These are phyloP conservation scores for Vespertilio murinus DNA, from an alignment of 2,797 vertebrate genomes.

Conservation along the genomic window DNA sequence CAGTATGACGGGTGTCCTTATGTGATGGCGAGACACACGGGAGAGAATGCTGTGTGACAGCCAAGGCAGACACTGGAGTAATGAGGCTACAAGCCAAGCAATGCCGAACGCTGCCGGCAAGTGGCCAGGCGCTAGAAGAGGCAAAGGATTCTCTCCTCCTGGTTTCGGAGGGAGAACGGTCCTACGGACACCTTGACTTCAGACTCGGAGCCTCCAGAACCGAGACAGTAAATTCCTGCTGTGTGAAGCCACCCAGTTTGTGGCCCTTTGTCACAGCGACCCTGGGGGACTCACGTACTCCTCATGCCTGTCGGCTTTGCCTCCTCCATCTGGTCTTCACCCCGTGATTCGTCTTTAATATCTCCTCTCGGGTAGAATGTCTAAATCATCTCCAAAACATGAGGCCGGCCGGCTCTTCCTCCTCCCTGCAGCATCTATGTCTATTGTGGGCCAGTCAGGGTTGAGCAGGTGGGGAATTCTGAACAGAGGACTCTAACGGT, in stretches of 20 bases:
- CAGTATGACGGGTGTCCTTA: neutral
- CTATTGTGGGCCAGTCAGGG: neutral
- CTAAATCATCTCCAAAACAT: neutral
- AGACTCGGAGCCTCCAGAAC: neutral
- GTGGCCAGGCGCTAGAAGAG: neutral
- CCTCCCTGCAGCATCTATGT: neutral
- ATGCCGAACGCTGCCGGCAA: neutral
- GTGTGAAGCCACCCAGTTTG: neutral
- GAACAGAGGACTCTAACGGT: neutral
- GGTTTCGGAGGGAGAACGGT: neutral
- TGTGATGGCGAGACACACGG: neutral
- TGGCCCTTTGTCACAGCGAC: neutral
- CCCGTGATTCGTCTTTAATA: neutral
- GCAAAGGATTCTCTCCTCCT: neutral
- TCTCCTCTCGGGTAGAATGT: neutral
- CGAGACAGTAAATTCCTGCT: neutral
- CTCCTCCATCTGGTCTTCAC: neutral
- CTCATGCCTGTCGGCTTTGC: accelerated
- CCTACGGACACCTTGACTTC: neutral
- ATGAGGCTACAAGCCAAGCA: too few relatives aligned
- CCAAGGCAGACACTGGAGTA: neutral
- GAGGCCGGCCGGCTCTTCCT: neutral
- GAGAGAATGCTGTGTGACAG: neutral
- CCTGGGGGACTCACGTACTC: neutral
- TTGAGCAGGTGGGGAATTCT: neutral